Evolutionary conservation across 2,888 invertebrate genomes (phyloP).

Genomic region (Chrysolina haemoptera): DNA sequence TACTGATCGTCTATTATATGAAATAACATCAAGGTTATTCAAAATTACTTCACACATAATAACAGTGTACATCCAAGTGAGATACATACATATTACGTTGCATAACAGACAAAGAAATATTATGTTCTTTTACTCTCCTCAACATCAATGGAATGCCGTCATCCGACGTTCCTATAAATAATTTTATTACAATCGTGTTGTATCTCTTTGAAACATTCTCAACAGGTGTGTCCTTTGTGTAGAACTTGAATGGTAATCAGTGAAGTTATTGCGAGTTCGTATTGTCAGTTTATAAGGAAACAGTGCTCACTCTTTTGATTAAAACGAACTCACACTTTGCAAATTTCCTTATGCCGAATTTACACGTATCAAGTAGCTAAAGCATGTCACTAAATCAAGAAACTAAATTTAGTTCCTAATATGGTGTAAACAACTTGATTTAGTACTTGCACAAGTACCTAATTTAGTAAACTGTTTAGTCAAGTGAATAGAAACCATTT

Average conservation of each 20-base stretch:
- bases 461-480: too few species aligned
- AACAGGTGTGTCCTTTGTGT: constrained; percentile 11
- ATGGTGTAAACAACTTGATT: too few species aligned
- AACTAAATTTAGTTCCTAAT: too few species aligned
- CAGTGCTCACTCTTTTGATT: neutral
- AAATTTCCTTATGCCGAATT: too few species aligned
- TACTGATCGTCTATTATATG: neutral
- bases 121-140: neutral
- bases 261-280: neutral
- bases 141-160: constrained; percentile 15
- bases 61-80: constrained; percentile 24
- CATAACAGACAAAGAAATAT: constrained; percentile 16
- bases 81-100: constrained; percentile 22
- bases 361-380: too few species aligned
- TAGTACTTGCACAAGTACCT: too few species aligned
- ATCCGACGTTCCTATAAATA: constrained; percentile 8
- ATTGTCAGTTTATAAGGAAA: neutral
- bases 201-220: constrained; percentile 11
- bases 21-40: constrained; percentile 27
- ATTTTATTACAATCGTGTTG: constrained; percentile 3
- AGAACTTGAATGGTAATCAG: constrained; percentile 1
- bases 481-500: too few species aligned
- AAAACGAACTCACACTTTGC: neutral
- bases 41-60: constrained; percentile 29
- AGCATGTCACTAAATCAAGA: too few species aligned